Evolutionary conservation across 2,888 invertebrate species (phyloP), one percentile per base, ranked within the genome.

Genomic region (Heliconius ismenius): DNA sequence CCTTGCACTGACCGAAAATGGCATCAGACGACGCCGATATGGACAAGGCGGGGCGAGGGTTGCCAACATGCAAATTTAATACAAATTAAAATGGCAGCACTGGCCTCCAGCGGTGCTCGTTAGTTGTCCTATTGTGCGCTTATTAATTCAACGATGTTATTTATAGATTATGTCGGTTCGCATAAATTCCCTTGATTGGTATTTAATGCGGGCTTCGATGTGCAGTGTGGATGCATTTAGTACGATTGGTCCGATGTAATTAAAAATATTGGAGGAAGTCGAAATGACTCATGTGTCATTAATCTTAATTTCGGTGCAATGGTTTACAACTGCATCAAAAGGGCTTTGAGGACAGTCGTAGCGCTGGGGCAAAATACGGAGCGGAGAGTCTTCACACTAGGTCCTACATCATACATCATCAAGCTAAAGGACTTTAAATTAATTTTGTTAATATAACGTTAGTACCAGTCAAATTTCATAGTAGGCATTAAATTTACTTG

Each of bases 41-140:
- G 83, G 82, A 83, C 82, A 79, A 79, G 82, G 84, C 81, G 81
- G 82, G 79, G 79, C 81, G 28, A 28, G 28, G 91, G 91, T 89
- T 90, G 88, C 88, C 84, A 89, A 89, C 90, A 93, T 92, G 93
- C 92, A 93, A 93, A 93, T 93, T 91, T 91, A 91, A 91, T 92
- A 89, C 87, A 88, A 88, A 73, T 73, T 73, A 73, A 85, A 84
- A 83, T 85, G 88, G 87, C 89, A 86, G 83, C 87, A 86, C 90
- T 88, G 89, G 88, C 83, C 84, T 85, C 88, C 90, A 84, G 86
- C 89, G 76, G 89, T 78, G 88, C 89, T 90, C 87, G 90, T 92
- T 92, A 92, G 90, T 82, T 80, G 79, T 83, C 83, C 90, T 85
- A 91, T 90, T 91, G 91, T 91, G 87, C 86, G 87, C 85, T 92